phyloP scores from a whole-genome alignment of 92 coral and sea anemone species.

The Plumapathes pennacea region DNA sequence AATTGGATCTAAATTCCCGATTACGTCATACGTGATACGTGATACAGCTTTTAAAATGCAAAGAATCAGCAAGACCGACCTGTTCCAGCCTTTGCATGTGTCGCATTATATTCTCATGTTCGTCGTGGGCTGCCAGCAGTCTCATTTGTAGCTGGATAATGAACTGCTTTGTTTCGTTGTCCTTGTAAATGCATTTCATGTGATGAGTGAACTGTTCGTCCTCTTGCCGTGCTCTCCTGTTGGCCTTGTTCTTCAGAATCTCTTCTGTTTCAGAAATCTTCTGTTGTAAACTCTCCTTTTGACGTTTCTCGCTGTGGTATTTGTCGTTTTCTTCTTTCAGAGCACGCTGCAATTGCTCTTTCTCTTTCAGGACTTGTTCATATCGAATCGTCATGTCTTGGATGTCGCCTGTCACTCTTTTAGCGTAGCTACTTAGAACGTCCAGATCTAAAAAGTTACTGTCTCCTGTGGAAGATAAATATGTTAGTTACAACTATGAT shows the following conservation, averaged over 20 bases:
- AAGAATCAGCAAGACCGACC: too few species aligned
- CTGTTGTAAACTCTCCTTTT: slow-evolving; percentile 63
- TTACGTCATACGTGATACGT: too few species aligned
- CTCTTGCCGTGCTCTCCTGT: slow-evolving; percentile 60
- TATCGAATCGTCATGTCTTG: slow-evolving; percentile 75
- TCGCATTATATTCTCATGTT: slow-evolving; percentile 43
- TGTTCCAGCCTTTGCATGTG: slow-evolving; percentile 25
- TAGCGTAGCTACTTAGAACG: slow-evolving; percentile 73
- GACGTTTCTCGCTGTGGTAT: slow-evolving; percentile 47
- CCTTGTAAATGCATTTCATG: slow-evolving; percentile 54
- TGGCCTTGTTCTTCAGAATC: slow-evolving; percentile 45
- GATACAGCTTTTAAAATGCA: too few species aligned
- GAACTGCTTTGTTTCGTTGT: slow-evolving; percentile 79
- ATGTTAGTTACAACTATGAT: too few species aligned
- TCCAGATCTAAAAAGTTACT: slow-evolving; percentile 77
- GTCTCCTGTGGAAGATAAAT: too few species aligned
- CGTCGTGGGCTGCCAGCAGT: slow-evolving; percentile 79
- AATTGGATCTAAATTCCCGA: too few species aligned
- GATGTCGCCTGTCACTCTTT: slow-evolving; percentile 68
- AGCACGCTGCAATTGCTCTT: slow-evolving; percentile 48
- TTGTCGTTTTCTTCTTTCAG: slow-evolving; percentile 56
- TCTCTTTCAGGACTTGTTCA: slow-evolving; percentile 64
- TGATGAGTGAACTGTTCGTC: slow-evolving; percentile 61
- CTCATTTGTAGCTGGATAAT: slow-evolving; percentile 95
- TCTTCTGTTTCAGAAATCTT: slow-evolving; percentile 59